Percentiles rank a stretch among this genome's conserved stretches.
Evolutionary conservation across 2,888 invertebrate genomes (phyloP).

Genomic region (Dastarcus helophoroides): DNA sequence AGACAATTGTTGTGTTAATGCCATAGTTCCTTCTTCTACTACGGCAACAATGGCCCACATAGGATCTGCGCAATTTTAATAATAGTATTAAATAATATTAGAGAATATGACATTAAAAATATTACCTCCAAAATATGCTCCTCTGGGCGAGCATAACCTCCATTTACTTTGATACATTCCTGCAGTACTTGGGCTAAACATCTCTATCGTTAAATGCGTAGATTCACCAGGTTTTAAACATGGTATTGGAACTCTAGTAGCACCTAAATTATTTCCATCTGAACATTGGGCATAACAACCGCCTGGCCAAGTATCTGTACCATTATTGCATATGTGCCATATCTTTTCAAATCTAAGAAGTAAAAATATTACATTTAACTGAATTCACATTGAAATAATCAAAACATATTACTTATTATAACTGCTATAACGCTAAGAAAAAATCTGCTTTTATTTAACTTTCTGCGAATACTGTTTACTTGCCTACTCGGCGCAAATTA

Average conservation of each 20-base stretch:
- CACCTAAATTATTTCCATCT: conserved; percentile 54
- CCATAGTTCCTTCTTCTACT: conserved; percentile 60
- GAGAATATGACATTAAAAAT: too few species aligned
- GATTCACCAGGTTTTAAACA: conserved; percentile 65
- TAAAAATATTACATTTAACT: too few species aligned
- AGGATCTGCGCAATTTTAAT: conserved; percentile 51
- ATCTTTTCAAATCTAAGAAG: conserved; percentile 64
- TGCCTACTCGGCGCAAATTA: too few species aligned
- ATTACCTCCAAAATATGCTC: conserved; percentile 88
- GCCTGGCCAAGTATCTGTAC: conserved; percentile 77
- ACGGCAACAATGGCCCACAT: conserved; percentile 65
- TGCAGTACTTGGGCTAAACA: conserved; percentile 63
- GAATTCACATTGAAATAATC: too few species aligned
- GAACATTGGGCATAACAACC: conserved; percentile 63
- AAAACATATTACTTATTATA: too few species aligned
- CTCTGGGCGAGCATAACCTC: conserved; percentile 77
- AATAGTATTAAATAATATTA: too few species aligned
- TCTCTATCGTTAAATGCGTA: conserved; percentile 63
- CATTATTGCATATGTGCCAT: conserved; percentile 83
- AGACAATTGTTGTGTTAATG: conserved; percentile 60
- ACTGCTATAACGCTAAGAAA: too few species aligned
- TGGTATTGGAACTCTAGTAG: conserved; percentile 51
- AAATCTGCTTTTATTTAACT: too few species aligned
- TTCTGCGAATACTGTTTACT: too few species aligned
- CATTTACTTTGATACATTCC: conserved; percentile 81